Base-by-base conservation (phyloP, 2,797 vertebrate genomes). In the Hyperoplus immaculatus region DNA sequence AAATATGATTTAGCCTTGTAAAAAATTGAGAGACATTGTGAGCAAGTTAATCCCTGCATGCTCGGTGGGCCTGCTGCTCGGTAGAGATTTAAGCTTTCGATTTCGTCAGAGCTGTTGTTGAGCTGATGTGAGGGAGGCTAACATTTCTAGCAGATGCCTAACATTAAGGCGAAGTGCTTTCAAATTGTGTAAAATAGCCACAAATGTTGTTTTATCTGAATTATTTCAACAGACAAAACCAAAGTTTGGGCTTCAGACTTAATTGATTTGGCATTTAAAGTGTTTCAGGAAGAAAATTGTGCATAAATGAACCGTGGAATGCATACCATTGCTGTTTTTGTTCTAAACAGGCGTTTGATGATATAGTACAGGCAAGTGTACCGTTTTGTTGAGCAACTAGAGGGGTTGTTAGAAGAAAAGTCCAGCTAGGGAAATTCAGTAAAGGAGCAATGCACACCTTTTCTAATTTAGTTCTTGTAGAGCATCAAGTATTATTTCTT, bases 81-180 rank as follows among this genome's bases (percentile, higher is more conserved):
- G 5, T 49, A 4, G 68, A 63, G 82, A 86, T 86, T 84, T 78
- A 12, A 84, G 75, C 83, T 83, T 81, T 78, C 85, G 78, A 82
- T 84, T 89, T 73, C 72, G 72, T 78, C 49, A 58, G 56, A 74
- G 82, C 76, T 78, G 68, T 76, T 83, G 74, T 58, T 78, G 71
- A 80, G 65, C 66, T 79, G 56, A 80, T 71, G 80, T 77, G 72
- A 65, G 62, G 8, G 42, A 81, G 38, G 65, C 64, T 58, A 74
- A 64, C 71, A 50, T 71, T 80, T 72, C 59, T 21, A 64, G 47
- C 38, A 61, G 64, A 41, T 38, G 64, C 9, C 66, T 73, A 67
- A 63, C 63, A 55, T 21, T 61, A 10, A 69, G 8, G 11, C 13
- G 61, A 49, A 54, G 45, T 2, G 10, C 56, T 57, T 73, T 59